These are phyloP conservation scores for Caenorhabditis becei DNA, from an alignment of 2,888 invertebrate species.

Conservation along the genomic window DNA sequence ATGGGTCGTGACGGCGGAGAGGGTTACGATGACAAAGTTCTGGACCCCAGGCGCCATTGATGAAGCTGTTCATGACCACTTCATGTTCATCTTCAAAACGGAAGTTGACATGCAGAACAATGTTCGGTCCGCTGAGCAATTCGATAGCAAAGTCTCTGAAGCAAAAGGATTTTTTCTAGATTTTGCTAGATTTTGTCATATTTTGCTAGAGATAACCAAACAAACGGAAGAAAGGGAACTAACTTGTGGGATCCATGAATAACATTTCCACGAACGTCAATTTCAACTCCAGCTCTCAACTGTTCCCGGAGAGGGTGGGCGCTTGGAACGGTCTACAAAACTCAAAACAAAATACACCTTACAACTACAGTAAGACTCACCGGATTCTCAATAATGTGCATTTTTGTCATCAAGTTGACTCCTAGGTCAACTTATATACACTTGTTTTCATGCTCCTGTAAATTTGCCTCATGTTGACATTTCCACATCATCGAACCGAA, in stretches of 20 bases:
- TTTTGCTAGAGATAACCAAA: too few relatives aligned
- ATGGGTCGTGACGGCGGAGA: conserved; percentile 62
- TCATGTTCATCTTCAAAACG: conserved; percentile 66
- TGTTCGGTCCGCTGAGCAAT: conserved; percentile 70
- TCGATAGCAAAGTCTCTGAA: conserved; percentile 68
- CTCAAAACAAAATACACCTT: background rate
- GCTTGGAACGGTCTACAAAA: conserved; percentile 61
- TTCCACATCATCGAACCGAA: conserved; percentile 25
- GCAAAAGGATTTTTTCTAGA: background rate
- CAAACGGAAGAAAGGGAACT: conserved; percentile 14
- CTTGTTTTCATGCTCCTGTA: conserved; percentile 26
- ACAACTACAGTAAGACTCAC: conserved; percentile 39
- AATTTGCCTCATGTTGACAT: background rate
- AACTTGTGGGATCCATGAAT: conserved; percentile 58
- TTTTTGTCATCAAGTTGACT: conserved; percentile 28
- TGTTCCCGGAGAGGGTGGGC: conserved; percentile 59
- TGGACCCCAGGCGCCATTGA: conserved; percentile 62
- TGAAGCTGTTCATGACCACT: conserved; percentile 64
- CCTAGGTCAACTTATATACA: too few relatives aligned
- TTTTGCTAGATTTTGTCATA: too few relatives aligned
- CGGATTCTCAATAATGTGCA: conserved; percentile 65
- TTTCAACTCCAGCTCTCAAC: conserved; percentile 58
- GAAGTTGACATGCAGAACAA: conserved; percentile 72
- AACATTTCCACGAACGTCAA: conserved; percentile 63
- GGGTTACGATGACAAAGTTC: conserved; percentile 71